Evolutionary conservation across 2,113 vertebrate species (phyloP), one percentile per base, ranked within the genome.

Genomic region (Vidua chalybeata): DNA sequence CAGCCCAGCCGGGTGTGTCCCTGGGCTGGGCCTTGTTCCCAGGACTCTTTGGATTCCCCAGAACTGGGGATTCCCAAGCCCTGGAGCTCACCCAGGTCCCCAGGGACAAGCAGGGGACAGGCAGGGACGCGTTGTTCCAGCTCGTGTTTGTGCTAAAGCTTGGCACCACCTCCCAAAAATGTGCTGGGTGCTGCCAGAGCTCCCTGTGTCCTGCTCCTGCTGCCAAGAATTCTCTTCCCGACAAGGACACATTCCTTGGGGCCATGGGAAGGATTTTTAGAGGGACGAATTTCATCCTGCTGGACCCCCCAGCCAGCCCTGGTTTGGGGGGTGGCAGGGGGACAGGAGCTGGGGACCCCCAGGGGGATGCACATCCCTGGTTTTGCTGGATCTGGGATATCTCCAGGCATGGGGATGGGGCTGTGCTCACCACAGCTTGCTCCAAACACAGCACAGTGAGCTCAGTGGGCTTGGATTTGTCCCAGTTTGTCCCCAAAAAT

Each of bases 321-420:
- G 54, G 9, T 49, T 64, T 45, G n/a, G 33, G 74, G 55, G 37
- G 14, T 37, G 54, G 55, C 28, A 41, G 24, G 2, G 33, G 78
- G 71, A 49, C 31, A 24, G 75, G 41, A 66, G 69, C 8, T 33
- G 86, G 27, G 27, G 43, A 52, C 20, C 10, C 12, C 11, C 1
- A 0, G 11, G 20, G 54, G 54, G 35, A 5, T 17, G 28, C 13
- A 24, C 2, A 2, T 20, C 55, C 33, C 72, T 13, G 37, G 4
- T 9, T 45, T 46, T 23, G 35, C 10, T 23, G 28, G 28, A 15
- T 48, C 3, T 26, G 49, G 28, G 63, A 23, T 9, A 11, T 2
- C 15, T 67, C 9, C 4, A 13, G 52, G 9, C 10, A 4, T 14
- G 0, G 0, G 69, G 35, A 31, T 2, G 3, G 51, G 41, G 35